Evolutionary conservation across 2,113 vertebrate species (phyloP).

Genomic region (Phalacrocorax pelagicus): DNA sequence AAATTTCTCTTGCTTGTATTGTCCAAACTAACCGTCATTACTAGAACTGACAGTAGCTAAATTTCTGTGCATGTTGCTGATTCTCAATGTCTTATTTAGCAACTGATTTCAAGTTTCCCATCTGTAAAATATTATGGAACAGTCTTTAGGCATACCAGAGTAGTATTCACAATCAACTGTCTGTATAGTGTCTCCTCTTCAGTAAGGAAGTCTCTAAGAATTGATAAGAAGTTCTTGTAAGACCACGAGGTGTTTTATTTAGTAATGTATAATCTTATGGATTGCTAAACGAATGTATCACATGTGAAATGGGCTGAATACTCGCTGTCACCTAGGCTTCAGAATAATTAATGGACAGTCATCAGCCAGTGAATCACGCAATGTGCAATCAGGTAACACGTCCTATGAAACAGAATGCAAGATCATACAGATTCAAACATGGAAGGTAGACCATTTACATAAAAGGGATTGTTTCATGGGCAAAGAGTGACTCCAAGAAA

Average conservation of each 20-base stretch:
- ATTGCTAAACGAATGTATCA: not conserved
- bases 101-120: not conserved
- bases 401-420: rapidly evolving
- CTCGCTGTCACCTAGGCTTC: not conserved
- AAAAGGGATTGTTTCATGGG: no score
- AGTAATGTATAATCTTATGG: not conserved
- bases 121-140: not conserved
- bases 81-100: not conserved
- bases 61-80: not conserved
- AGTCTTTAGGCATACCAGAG: not conserved
- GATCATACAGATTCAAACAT: not conserved
- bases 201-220: not conserved
- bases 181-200: not conserved
- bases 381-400: rapidly evolving
- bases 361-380: not conserved
- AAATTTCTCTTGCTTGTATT: not conserved
- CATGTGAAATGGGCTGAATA: no score
- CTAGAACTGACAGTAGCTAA: not conserved
- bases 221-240: not conserved
- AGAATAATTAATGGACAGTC: not conserved
- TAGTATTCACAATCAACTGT: not conserved
- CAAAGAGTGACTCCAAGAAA: no score
- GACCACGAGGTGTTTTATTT: not conserved
- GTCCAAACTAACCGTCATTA: not conserved
- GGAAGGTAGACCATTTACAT: not conserved